Evolutionary conservation across 2,113 vertebrate genomes (phyloP), one percentile per base, ranked within the genome.

Genomic region (Excalfactoria chinensis): DNA sequence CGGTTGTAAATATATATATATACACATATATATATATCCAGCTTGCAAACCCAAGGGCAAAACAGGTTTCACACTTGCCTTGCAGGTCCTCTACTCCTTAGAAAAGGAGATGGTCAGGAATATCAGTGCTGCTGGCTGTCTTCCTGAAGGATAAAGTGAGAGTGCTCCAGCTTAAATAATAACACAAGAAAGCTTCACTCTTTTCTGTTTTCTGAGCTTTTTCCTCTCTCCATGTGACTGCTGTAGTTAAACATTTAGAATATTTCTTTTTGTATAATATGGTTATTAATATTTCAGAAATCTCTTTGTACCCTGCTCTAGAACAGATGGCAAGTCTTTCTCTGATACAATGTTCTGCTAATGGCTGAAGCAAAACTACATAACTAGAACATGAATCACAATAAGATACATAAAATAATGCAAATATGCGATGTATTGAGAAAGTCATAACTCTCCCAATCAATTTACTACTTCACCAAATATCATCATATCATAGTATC

Each of bases 231-330:
- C 37, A 23, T 3, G 2, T 32, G 40, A 85, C 22, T 86, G 59
- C 8, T 59, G 25, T 72, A 83, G 84, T 71, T 93, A 86, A 92
- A 90, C 63, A 84, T 72, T 53, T 34, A 63, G 77, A 93, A 37
- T 89, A 63, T 69, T 89, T 83, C 37, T 60, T 86, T 88, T 71
- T 72, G 46, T 68, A 59, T 55, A 80, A 86, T 22, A 35, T 28
- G 46, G 56, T 83, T 70, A 88, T 40, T 84, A 94, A 81, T 86
- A 89, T 90, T 91, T 89, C 62, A 88, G 68, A 92, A 64, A 89
- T 86, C 80, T 82, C 63, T 91, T 87, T 91, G 79, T 93, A 93
- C 82, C 73, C 82, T 73, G 30, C 73, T 89, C 72, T 71, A 88
- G 84, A 76, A 89, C 75, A 95, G 84, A 89, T 67, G 68, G 81